Conservation (phyloP, 2,113 vertebrate species). For the Neodon shergylaensis region DNA sequence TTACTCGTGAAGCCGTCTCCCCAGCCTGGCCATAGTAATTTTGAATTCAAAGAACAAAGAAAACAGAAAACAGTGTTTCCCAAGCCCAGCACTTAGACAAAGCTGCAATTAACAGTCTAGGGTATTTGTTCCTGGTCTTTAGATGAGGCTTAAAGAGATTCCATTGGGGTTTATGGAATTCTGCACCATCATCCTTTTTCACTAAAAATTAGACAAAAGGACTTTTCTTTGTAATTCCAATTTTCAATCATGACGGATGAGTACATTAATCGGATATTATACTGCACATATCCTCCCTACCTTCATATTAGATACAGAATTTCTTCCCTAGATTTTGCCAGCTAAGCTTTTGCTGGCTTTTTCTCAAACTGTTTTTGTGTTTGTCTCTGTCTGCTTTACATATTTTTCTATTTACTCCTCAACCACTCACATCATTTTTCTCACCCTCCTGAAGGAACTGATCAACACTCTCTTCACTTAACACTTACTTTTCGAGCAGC, state of each 20-base stretch:
- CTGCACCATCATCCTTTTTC: background rate
- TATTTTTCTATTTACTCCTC: background rate
- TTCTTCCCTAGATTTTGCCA: background rate
- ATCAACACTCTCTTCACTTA: background rate
- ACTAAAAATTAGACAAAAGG: slow-evolving; percentile 11
- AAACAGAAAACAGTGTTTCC: background rate
- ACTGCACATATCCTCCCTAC: background rate
- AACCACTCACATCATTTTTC: background rate
- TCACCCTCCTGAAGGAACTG: background rate
- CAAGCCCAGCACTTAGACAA: background rate
- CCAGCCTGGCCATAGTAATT: background rate
- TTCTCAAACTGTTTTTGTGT: background rate
- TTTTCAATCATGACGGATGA: slow-evolving; percentile 4
- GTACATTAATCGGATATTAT: background rate
- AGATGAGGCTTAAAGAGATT: background rate
- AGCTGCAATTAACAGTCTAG: background rate
- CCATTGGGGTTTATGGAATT: background rate
- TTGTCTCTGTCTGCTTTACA: background rate
- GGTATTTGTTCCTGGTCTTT: background rate
- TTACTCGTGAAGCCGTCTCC: background rate
- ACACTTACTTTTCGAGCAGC: background rate
- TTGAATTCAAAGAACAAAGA: background rate
- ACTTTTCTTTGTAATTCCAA: background rate
- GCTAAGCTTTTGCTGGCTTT: background rate
- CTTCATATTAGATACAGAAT: background rate